Evolutionary conservation across 2,888 invertebrate species (phyloP), one percentile per base, ranked within the genome.

Genomic region (Drosophila mercatorum): DNA sequence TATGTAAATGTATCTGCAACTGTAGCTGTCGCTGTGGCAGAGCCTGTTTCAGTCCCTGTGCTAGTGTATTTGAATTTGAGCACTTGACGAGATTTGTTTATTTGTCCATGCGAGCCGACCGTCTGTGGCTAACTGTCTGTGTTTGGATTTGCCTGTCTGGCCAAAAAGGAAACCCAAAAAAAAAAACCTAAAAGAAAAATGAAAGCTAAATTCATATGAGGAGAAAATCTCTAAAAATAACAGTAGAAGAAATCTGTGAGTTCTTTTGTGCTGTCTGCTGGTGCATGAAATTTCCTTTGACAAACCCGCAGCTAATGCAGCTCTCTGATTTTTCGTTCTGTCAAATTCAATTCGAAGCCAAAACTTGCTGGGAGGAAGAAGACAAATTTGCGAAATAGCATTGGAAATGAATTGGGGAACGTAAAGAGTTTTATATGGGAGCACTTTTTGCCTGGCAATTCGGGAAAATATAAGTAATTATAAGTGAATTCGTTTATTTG

Each of bases 1-100:
- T 61, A 43, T 66, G 56, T 43, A 69, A 57, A 47, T 68, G 68
- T 70, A 65, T 58, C 60, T 68, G 62, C 56, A 31, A 61, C 17
- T 49, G 68, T 55, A 17, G 55, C n/a, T 55, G 28, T 64, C 17
- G 28, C 43, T 51, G 55, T 47, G 44, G 46, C 53, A 47, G 52
- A 17, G 36, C 38, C 22, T 43, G 65, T 38, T 3, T 61, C 41
- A 53, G 10, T 49, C 40, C 63, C 41, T 56, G 10, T 49, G 38
- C 59, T 28, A 51, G 40, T 69, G 58, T 46, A 47, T 58, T 55
- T 65, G 51, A 68, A 57, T 73, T 72, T 69, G 67, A 59, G 80
- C 88, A 84, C 88, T 84, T 84, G 85, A 88, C 85, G 85, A 85
- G 84, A 88, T 84, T 88, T 84, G 84, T 88, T 85, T 84, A 88